A percentile compares a stretch with the other conserved stretches of the same genome.
Evolutionary conservation across 2,797 vertebrate species (phyloP).

Genomic region (Jordanella pulchra): DNA sequence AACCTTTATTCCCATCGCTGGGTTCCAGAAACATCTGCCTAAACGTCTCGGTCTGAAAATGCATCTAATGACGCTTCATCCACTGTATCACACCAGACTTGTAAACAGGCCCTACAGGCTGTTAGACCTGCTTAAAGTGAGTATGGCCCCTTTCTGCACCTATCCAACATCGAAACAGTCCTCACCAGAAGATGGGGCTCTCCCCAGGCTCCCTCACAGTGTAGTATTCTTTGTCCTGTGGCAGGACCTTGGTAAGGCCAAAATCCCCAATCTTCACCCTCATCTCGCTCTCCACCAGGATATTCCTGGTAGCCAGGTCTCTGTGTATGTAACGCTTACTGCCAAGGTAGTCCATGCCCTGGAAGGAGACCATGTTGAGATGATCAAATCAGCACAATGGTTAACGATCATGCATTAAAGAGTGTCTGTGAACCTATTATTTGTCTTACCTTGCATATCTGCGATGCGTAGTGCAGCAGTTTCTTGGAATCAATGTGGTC

Average conservation of each 20-base stretch:
- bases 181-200: slow-evolving; percentile 99
- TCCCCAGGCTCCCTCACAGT: slow-evolving; percentile 96
- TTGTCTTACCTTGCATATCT: slow-evolving; percentile 89
- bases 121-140: too few relatives aligned
- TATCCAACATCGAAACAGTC: background rate
- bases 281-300: slow-evolving; percentile 96
- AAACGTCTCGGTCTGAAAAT: background rate
- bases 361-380: background rate
- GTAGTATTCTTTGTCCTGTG: slow-evolving; percentile 98
- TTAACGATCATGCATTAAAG: background rate
- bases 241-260: slow-evolving; percentile 95
- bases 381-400: background rate
- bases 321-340: slow-evolving; percentile 94
- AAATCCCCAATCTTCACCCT: slow-evolving; percentile 98
- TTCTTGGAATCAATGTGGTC: slow-evolving; percentile 91
- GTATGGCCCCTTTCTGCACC: too few relatives aligned
- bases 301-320: slow-evolving; percentile 95
- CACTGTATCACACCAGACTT: too few relatives aligned
- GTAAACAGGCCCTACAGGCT: too few relatives aligned
- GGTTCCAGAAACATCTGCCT: slow-evolving; percentile 19
- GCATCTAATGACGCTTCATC: too few relatives aligned
- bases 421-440: too few relatives aligned
- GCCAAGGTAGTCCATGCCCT: slow-evolving; percentile 98
- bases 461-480: slow-evolving; percentile 89
- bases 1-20: slow-evolving; percentile 8